Base-by-base conservation (phyloP, 2,888 invertebrate species). In the Zhengitettix transpicula region DNA sequence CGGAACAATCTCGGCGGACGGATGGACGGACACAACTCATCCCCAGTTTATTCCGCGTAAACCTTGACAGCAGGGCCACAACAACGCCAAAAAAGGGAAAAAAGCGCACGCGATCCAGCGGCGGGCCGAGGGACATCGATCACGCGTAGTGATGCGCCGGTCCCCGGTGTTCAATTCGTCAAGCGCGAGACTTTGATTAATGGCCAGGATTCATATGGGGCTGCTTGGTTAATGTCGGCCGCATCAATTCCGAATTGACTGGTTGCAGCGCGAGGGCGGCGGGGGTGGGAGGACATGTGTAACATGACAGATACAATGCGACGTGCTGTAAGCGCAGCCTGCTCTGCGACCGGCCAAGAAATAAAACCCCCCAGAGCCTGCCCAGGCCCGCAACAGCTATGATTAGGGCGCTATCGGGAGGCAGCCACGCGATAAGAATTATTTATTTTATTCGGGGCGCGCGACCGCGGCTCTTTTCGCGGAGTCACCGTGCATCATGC, bases 101-200 rank as follows among this genome's bases (percentile, higher is more conserved):
- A 16, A 15, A 16, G n/a, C 51, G 53, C 53, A 28, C 16, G 16
- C 53, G 53, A 17, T 9, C 28, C 12, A 11, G 28, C 28, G 53
- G 53, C 47, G 47, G 14, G 47, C 14, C 16, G 55, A 28, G 55
- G 56, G 51, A 56, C 63, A 63, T 63, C 61, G 63, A 63, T 63
- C 63, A 63, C 47, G 47, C n/a, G 55, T 28, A 40, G 59, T 51
- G 60, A 51, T 54, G 61, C 57, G 60, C 56, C 56, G 60, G 60
- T 62, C 62, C 64, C 64, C 57, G 59, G 58, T 60, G 64, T 64
- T 64, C 64, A 61, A 64, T 64, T 60, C 62, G 64, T 64, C 64
- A 64, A 55, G 59, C 58, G 59, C 62, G 51, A 56, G 64, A 64
- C 64, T 62, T 61, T 64, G 64, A 64, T 62, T 60, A 64, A 64